A percentile compares a stretch with the other conserved stretches of the same genome.
Conservation (phyloP, 1,140 invertebrate species). For the Venturia canescens region DNA sequence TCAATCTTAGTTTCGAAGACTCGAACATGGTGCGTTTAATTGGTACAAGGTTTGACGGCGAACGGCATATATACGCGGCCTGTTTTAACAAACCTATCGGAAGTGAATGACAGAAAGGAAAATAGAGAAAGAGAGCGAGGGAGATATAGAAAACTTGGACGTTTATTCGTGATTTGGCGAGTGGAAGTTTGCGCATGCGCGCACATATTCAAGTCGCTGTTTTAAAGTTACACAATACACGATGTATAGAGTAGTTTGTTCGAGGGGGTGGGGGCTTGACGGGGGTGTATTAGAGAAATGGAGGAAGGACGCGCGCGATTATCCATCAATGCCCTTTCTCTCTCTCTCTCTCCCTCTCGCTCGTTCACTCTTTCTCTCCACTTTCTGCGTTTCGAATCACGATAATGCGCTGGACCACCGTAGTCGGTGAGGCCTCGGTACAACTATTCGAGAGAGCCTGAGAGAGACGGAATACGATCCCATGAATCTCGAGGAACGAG, state of each 20-base stretch:
- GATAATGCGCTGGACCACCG: conserved; percentile 43
- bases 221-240: conserved; percentile 36
- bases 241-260: not conserved
- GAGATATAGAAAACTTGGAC: not conserved
- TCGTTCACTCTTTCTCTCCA: not conserved
- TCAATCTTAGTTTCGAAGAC: not conserved
- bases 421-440: conserved; percentile 33
- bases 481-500: conserved; percentile 28
- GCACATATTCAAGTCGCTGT: conserved; percentile 2
- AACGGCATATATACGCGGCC: not conserved
- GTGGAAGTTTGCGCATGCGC: not conserved
- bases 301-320: conserved; percentile 43
- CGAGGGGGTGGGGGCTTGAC: not conserved
- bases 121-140: not conserved
- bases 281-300: conserved; percentile 25
- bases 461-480: conserved; percentile 4
- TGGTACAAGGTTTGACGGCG: not conserved
- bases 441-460: conserved; percentile 5
- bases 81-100: conserved; percentile 32
- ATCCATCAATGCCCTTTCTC: conserved; percentile 40
- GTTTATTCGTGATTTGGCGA: conserved; percentile 10
- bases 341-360: not conserved
- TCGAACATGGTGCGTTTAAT: conserved; percentile 14
- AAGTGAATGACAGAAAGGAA: not conserved
- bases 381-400: conserved; percentile 39